phyloP scores from a whole-genome alignment of 2,113 vertebrate genomes.

The Holacanthus passer region DNA sequence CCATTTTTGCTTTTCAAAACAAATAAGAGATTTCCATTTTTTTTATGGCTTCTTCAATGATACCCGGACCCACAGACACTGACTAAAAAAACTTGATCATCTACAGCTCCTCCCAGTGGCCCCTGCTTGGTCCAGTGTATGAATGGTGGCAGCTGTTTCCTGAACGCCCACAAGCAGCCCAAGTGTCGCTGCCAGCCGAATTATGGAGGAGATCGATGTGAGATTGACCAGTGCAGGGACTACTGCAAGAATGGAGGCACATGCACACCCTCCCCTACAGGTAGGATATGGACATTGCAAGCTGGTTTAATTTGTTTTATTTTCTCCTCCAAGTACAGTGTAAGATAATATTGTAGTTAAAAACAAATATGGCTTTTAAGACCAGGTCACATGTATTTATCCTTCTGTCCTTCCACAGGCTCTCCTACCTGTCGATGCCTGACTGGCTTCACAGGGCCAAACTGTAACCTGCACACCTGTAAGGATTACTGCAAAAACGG shows the following conservation, averaged over 20 bases:
- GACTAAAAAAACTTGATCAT: background rate
- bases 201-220: conserved; percentile 93
- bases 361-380: background rate
- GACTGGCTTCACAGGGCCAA: conserved; percentile 92
- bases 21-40: too few relatives aligned
- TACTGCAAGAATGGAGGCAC: conserved; percentile 97
- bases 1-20: too few relatives aligned
- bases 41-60: too few relatives aligned
- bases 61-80: too few relatives aligned
- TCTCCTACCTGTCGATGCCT: conserved; percentile 95
- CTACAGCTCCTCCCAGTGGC: conserved; percentile 87
- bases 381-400: too few relatives aligned
- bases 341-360: background rate
- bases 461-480: conserved; percentile 92
- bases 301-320: background rate
- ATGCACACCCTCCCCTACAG: conserved; percentile 92
- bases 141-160: conserved; percentile 95
- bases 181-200: conserved; percentile 97
- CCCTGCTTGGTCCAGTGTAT: conserved; percentile 90
- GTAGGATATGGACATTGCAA: conserved; percentile 71
- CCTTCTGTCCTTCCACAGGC: conserved; percentile 79
- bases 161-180: conserved; percentile 93
- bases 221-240: conserved; percentile 93
- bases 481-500: conserved; percentile 91
- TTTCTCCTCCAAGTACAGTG: background rate